Evolutionary conservation across 2,797 vertebrate genomes (phyloP), one percentile per base, ranked within the genome.

Genomic region (Pithecia hirsuta): DNA sequence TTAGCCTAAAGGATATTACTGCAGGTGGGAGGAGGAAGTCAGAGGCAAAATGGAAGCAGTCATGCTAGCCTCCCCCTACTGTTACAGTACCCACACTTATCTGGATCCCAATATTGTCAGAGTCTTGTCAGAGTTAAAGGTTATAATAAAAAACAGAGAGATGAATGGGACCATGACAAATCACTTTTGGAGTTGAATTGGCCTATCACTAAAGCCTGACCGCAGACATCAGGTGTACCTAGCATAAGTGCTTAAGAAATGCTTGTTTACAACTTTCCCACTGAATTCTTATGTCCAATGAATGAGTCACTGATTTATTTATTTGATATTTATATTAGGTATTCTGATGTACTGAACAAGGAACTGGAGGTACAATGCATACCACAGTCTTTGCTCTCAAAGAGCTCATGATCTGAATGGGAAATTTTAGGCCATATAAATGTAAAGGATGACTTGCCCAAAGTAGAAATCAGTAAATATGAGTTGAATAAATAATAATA

Each of bases 401-500:
- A 83, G 80, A 88, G 0, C 7, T 91, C 59, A 33, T 80, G 28
- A 46, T 83, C 41, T 89, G 88, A 10, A 41, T 80, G 44, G 46
- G 55, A 33, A 84, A 95, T 90, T 89, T 33, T 67, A 79, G 61
- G 46, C 3, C n/a, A 91, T 36, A 59, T 78, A 59, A 86, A 87
- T 81, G 36, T 75, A 75, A 82, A 91, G 24, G 7, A 86, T 82
- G 61, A 64, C 26, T 64, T 87, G 19, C 24, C 55, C 14, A 75
- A 95, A 81, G 74, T 19, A 82, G n/a, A 41, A 67, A 22, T 83
- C 28, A 74, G n/a, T 75, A 90, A 64, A 28, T 67, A 89, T n/a
- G 26, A 85, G 28, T 41, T 94, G 64, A 78, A 81, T 84, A 97
- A 95, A 70, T 80, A 64, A 91, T 64, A 80, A 79, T 78, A 15